Base-by-base conservation (phyloP, 1,140 invertebrate species). In the Philopotamus ludificatus region DNA sequence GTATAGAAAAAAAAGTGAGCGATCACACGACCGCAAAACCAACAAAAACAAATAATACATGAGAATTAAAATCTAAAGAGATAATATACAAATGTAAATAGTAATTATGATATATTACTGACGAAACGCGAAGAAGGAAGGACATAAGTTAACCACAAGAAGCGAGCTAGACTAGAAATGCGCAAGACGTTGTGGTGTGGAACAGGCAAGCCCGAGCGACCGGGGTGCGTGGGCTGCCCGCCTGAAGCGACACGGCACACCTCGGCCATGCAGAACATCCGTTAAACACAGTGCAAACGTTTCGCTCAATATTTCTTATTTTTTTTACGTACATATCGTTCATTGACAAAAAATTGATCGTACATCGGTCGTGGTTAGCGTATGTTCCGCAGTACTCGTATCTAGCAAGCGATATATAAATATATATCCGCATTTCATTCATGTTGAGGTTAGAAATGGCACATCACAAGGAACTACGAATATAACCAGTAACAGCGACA, bases 401-500 rank as follows among this genome's bases (percentile, higher is more conserved):
- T 42, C 57, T 60, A 60, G 16, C 4, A 60, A 60, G 57, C 57
- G 57, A 60, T 60, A 60, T 47, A 42, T 57, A 42, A 4, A 53
- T 53, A 53, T 58, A 42, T 42, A 42, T n/a, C 54, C 54, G 54
- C 54, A 57, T 57, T 57, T 57, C 54, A 57, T 57, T 42, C 50
- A 26, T 53, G 50, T 22, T 53, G n/a, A 53, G 50, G 50, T 53
- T 53, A 4, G 22, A 53, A 23, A 53, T 53, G 54, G 57, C 58
- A 63, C 63, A 62, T 54, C 58, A 63, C 59, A 65, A 61, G 55
- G 49, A 60, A 60, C 59, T 65, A 65, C 59, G 42, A 28, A 41
- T 41, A 28, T 51, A 65, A 49, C 47, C 63, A 59, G 63, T 65
- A 25, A 65, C 55, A 66, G 67, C 60, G 63, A 69, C 67, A 63